Percentiles rank a stretch among this genome's conserved stretches.
These are phyloP conservation scores for Paramormyrops kingsleyae DNA, from an alignment of 2,113 vertebrate species.

Conservation along the genomic window DNA sequence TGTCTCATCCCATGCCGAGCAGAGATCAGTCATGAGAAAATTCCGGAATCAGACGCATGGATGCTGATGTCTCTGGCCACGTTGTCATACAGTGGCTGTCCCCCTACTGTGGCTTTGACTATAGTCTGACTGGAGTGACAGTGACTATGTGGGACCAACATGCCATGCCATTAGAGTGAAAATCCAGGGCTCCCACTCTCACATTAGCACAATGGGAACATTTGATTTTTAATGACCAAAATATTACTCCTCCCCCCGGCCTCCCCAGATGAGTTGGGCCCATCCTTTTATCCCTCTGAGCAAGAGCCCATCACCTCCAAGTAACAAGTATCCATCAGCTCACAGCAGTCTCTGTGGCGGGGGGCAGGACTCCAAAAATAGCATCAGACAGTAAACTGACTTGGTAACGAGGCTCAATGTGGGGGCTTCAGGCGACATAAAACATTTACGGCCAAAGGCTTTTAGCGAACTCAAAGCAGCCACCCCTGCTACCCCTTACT, in stretches of 20 bases:
- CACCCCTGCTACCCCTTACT: neutral
- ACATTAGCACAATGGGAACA: neutral
- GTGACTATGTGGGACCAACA: neutral
- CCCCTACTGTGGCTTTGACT: neutral
- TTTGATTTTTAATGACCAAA: neutral
- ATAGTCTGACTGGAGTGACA: neutral
- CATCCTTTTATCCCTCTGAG: neutral
- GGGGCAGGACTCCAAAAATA: neutral
- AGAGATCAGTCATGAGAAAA: neutral
- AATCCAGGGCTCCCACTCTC: neutral
- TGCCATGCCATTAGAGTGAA: neutral
- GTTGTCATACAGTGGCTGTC: neutral
- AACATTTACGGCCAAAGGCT: conserved; percentile 25
- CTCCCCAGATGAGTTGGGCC: neutral
- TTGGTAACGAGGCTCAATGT: neutral
- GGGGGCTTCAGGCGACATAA: conserved; percentile 11
- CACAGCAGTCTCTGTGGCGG: neutral
- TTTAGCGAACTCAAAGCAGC: conserved; percentile 7
- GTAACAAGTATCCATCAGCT: neutral
- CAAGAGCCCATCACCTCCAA: neutral
- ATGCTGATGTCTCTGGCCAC: neutral
- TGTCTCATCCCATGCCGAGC: neutral
- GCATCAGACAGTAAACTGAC: neutral
- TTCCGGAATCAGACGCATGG: neutral
- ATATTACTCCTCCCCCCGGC: too few relatives aligned